Conservation (phyloP, 2,113 vertebrate genomes). For the Diphyllodes magnificus region DNA sequence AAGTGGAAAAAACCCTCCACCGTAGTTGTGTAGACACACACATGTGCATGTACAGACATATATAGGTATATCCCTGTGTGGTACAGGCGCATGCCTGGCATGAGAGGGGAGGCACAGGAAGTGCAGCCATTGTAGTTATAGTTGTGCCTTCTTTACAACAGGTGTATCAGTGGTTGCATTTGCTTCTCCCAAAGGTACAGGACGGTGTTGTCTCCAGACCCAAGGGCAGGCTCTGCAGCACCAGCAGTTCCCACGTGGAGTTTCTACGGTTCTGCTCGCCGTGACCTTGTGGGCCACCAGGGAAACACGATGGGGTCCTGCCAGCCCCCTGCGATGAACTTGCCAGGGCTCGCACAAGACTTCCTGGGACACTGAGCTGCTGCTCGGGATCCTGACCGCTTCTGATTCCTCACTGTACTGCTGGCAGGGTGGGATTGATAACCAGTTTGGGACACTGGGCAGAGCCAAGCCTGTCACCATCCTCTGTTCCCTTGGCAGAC, state of each 20-base stretch:
- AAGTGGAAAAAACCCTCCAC: background rate
- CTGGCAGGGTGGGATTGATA: background rate
- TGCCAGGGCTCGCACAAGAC: accelerated
- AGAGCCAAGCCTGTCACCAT: background rate
- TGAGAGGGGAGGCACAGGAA: background rate
- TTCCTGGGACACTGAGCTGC: background rate
- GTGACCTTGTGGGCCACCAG: background rate
- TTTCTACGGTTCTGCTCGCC: background rate
- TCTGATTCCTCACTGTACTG: background rate
- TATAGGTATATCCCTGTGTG: background rate
- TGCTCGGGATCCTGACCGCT: accelerated
- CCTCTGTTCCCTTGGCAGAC: background rate
- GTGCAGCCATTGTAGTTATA: background rate
- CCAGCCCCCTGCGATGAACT: accelerated
- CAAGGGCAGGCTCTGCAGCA: background rate
- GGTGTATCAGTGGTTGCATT: background rate
- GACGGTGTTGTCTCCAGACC: accelerated
- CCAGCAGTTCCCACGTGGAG: background rate
- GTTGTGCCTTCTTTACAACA: background rate
- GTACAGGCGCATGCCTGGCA: background rate
- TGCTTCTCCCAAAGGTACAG: background rate
- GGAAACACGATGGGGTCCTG: accelerated
- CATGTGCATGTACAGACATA: too few species aligned
- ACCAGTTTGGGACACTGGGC: background rate
- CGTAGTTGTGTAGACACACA: background rate